Conservation (phyloP, 2,113 vertebrate genomes). For the Tilapia sparmanii region DNA sequence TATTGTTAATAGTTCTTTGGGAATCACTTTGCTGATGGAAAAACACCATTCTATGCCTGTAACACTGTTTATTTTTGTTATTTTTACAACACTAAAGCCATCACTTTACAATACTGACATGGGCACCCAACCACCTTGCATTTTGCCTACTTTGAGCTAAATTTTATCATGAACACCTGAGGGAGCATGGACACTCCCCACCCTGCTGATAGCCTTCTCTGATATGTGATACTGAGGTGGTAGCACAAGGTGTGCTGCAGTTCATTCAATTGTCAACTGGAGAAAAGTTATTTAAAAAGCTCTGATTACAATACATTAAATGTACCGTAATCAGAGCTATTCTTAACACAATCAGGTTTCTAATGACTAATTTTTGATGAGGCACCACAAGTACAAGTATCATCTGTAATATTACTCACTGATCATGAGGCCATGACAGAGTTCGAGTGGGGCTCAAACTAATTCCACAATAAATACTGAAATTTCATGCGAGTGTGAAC, state of each 20-base stretch:
- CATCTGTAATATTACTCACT: neutral
- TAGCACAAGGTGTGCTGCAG: neutral
- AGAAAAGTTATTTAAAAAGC: neutral
- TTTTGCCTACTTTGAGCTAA: neutral
- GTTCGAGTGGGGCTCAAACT: neutral
- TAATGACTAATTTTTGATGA: neutral
- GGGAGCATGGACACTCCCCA: neutral
- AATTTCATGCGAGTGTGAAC: neutral
- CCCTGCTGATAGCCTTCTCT: neutral
- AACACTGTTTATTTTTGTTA: neutral
- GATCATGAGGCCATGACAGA: neutral
- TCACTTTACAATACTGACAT: neutral
- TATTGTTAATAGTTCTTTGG: neutral
- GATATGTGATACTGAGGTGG: neutral
- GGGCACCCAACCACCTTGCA: neutral
- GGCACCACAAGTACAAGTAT: neutral
- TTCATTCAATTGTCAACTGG: neutral
- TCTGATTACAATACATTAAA: neutral
- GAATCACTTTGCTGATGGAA: neutral
- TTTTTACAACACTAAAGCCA: neutral
- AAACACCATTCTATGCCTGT: neutral
- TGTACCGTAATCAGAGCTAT: neutral
- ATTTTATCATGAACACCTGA: neutral
- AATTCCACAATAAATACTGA: conserved; percentile 1
- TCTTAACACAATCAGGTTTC: neutral